These are phyloP conservation scores for Hormaphis cornu DNA, from an alignment of 1,140 invertebrate species.

Conservation along the genomic window DNA sequence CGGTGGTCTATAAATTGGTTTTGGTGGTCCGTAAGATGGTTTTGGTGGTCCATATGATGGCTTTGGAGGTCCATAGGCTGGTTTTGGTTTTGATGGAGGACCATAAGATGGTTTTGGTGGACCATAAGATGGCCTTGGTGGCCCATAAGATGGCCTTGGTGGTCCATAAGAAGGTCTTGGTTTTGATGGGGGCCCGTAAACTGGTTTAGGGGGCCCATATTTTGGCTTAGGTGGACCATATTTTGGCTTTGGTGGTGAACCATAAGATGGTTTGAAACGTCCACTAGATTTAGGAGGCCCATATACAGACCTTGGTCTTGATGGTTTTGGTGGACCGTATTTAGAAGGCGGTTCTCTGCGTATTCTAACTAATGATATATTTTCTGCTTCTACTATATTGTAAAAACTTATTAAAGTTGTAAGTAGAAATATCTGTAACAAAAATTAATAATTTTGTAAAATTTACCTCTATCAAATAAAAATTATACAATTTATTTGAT, in stretches of 20 bases:
- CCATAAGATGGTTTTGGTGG: conserved; percentile 33
- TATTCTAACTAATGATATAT: background rate
- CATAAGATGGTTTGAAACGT: conserved; percentile 37
- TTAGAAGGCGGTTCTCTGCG: conserved; percentile 28
- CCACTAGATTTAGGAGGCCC: conserved; percentile 37
- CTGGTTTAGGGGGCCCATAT: conserved; percentile 41
- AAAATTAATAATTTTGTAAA: background rate
- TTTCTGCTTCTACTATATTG: background rate
- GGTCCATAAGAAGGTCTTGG: conserved; percentile 38
- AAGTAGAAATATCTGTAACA: conserved; percentile 7
- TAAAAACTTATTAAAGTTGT: conserved; percentile 2
- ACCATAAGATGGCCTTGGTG: conserved; percentile 38
- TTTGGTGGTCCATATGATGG: conserved; percentile 36
- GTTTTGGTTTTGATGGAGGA: conserved; percentile 41
- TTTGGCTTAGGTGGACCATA: conserved; percentile 35
- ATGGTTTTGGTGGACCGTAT: conserved; percentile 37
- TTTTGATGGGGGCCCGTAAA: conserved; percentile 41
- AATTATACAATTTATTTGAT: no score
- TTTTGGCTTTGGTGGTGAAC: conserved; percentile 36
- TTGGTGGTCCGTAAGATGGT: conserved; percentile 42
- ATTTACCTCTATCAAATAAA: no score
- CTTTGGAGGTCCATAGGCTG: conserved; percentile 39
- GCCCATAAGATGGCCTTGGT: conserved; percentile 35
- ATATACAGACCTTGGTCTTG: conserved; percentile 28
- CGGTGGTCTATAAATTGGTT: conserved; percentile 39